These are phyloP conservation scores for Rhabdomys pumilio DNA, from an alignment of 2,797 vertebrate species.

Conservation along the genomic window DNA sequence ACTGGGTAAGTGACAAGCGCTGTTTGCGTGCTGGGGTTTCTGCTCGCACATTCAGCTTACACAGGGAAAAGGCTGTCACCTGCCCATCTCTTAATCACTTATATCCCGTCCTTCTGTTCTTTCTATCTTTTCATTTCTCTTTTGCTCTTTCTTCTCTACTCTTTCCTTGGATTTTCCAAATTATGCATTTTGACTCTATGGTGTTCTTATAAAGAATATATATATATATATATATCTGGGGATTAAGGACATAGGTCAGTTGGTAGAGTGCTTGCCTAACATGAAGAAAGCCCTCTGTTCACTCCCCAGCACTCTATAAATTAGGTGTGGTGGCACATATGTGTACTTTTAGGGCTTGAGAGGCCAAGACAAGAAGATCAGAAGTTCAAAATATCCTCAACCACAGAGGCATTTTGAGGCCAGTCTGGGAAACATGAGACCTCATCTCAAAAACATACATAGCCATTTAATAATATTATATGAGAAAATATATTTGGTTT, in stretches of 20 bases:
- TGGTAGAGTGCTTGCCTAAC: neutral
- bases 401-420: neutral
- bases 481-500: conserved; percentile 11
- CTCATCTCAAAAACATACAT: neutral
- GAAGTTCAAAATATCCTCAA: neutral
- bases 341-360: neutral
- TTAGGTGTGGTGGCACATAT: neutral
- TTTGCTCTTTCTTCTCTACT: neutral
- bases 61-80: neutral
- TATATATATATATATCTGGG: neutral
- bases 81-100: neutral
- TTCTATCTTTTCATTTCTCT: neutral
- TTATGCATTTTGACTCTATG: neutral
- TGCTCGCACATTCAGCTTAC: neutral
- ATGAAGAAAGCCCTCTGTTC: neutral
- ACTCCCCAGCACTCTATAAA: neutral
- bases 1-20: conserved; percentile 1
- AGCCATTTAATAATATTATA: neutral
- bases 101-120: neutral
- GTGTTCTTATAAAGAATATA: conserved; percentile 30
- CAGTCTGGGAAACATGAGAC: neutral
- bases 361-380: neutral
- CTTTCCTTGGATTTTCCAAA: conserved; percentile 24
- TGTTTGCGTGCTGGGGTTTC: neutral
- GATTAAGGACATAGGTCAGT: neutral